Base-by-base conservation (phyloP, 1,140 invertebrate genomes). In the Drosophila persimilis region DNA sequence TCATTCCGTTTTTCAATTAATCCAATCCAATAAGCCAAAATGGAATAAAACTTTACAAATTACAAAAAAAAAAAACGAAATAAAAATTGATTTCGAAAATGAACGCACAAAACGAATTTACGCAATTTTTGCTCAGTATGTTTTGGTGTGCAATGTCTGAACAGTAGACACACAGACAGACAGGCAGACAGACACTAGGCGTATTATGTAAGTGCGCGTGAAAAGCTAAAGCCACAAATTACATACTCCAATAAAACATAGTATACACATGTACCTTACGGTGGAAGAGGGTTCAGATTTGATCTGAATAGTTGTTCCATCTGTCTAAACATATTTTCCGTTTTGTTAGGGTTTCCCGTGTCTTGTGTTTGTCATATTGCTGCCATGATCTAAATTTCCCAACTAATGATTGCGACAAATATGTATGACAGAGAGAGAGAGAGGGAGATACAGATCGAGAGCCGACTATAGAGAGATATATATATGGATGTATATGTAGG, bases 361-460 rank as follows among this genome's bases (percentile, higher is more conserved):
- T 77, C 29, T 56, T 45, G 26, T 55, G 48, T 81, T 77, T 80
- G 56, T 35, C 52, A 63, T 86, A 75, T 72, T 63, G 70, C 81
- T 81, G 78, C 83, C 81, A 86, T 86, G 83, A 88, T 86, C 77
- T 73, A 78, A 71, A 86, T 86, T 78, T 69, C 57, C 53, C 57
- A 81, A 78, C 77, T 81, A 78, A 86, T 78, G 75, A 75, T 86
- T 80, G 81, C 75, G 77, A 75, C 73, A 85, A 84, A 79, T 31
- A 31, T 31, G 7, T 31, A 70, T 63, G 39, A 41, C 77, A 79
- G 54, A 47, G 54, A 39, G 0, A 39, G 11, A 2, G 9, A 39
- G 3, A 39, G 59, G 45, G 35, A 39, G 52, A 15, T 24, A 4
- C 0, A 24, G 5, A 26, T 26, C 3, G 3, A 41, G 26, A 56